Evolutionary conservation across 1,140 invertebrate genomes (phyloP), one percentile per base, ranked within the genome.

Genomic region (Homarus americanus): DNA sequence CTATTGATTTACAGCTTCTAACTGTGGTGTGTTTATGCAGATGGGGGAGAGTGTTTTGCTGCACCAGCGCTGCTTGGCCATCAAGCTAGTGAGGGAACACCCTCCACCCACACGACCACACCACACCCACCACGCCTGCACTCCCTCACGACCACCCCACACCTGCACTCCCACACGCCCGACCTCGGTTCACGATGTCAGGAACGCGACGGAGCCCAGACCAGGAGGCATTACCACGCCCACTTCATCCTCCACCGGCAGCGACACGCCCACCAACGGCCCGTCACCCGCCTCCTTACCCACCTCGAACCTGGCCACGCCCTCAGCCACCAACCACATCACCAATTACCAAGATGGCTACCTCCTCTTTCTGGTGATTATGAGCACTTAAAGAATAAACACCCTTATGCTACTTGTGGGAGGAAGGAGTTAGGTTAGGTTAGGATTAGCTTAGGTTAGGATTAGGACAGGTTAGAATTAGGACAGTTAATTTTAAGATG

Each of bases 261-360:
- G 32, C 3, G 20, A 49, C 79, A 82, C 79, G 36, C 32, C 79
- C 49, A 44, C 73, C 34, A 76, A 69, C 12, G 63, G 63, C 12
- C 63, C 28, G 28, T 32, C 63, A 7, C n/a, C 9, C 5, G 63
- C 0, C 4, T 69, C 63, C n/a, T 24, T 32, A 32, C 0, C 63
- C 5, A 32, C 63, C n/a, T 69, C 63, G 2, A 53, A 58, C 44
- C 53, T 32, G 40, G 2, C 24, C 10, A 28, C 53, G 17, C 34
- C 28, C 49, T 15, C 32, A 2, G 15, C 9, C 49, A 24, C 17
- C 82, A 66, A 15, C 38, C 36, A 38, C 36, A 28, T 28, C 58
- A 36, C 34, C 36, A 53, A 66, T 28, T 40, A 87, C 28, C 86
- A 88, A 28, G 86, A 88, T 88, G 86, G 86, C n/a, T 80, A 72